A percentile compares a stretch with the other conserved stretches of the same genome.
Evolutionary conservation across 1,140 invertebrate species (phyloP).

Genomic region (Aethina tumida): DNA sequence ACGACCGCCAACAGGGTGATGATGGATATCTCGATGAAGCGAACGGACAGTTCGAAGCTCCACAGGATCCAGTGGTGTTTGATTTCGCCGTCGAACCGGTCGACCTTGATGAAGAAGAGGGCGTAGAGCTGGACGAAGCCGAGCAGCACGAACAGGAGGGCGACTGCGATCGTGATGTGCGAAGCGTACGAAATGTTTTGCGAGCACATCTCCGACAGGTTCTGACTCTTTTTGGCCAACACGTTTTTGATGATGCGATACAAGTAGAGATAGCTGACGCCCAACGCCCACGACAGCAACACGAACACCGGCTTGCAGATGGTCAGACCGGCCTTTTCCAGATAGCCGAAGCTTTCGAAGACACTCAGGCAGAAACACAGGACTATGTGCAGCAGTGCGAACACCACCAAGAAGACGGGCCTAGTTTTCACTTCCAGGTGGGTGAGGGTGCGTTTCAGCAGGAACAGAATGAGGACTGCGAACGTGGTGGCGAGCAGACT

Average conservation of each 20-base stretch:
- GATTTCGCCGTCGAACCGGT: constrained; percentile 39
- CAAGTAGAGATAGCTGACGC: constrained; percentile 73
- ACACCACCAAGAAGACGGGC: constrained; percentile 61
- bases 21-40: constrained; percentile 74
- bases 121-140: constrained; percentile 75
- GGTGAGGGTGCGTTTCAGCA: constrained; percentile 62
- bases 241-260: constrained; percentile 60
- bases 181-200: constrained; percentile 68
- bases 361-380: constrained; percentile 72
- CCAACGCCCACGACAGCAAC: constrained; percentile 65
- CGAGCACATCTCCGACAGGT: constrained; percentile 50
- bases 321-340: constrained; percentile 31
- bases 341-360: constrained; percentile 47
- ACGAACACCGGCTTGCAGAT: constrained; percentile 75
- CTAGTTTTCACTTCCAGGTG: constrained; percentile 61
- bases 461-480: constrained; percentile 71
- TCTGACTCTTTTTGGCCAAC: constrained; percentile 54
- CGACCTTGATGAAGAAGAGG: constrained; percentile 57
- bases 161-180: constrained; percentile 75
- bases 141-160: constrained; percentile 70
- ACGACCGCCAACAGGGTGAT: constrained; percentile 75
- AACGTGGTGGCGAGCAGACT: constrained; percentile 79
- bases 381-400: constrained; percentile 61
- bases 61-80: constrained; percentile 73
- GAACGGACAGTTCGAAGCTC: constrained; percentile 75